Evolutionary conservation across 37 sponge, comb jelly and placozoan genomes (phyloP), one percentile per base, ranked within the genome.

Genomic region (Chondrilla cf. caribensis): DNA sequence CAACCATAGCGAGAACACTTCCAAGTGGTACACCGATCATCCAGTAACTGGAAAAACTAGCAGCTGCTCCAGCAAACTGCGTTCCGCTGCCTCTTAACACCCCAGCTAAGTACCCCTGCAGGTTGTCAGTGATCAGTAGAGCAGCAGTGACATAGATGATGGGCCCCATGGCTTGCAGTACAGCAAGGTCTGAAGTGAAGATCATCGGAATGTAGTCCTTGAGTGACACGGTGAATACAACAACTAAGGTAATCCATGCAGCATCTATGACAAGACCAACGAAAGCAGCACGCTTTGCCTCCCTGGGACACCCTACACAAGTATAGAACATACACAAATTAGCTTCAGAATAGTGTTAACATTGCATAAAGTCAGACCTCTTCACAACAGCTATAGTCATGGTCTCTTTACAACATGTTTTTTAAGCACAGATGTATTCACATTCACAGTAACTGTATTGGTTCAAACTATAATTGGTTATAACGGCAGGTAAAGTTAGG

Each of bases 21-120:
- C 83, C 83, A 35, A 90, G 33, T 59, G 90, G 90, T 0, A 90
- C 39, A 58, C 86, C 90, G 25, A 90, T 22, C 5, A 90, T 1
- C 25, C 84, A 90, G 73, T 60, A 90, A 15, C 33, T 38, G 0
- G 38, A 28, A 60, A 85, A 79, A 60, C 79, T 82, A 33, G 36
- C 57, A 73, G 78, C 44, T 37, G 90, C 86, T n/a, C 54, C 83
- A 0, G 79, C 4, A 15, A 55, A 19, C 65, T 90, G 90, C 31
- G 9, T 47, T 33, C 90, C 90, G 75, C 62, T 25, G 2, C 86
- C 90, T 70, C 79, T 43, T 18, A 90, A 43, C 4, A 82, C 70
- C 26, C 90, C 90, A 33, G 79, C 32, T 22, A 86, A 22, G 4
- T 43, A 22, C 6, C 5, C 7, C 82, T 81, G 60, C 2, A 59